Percentiles rank a stretch among this genome's conserved stretches.
These are phyloP conservation scores for Trichoplusia ni DNA, from an alignment of 1,140 invertebrate species.

Conservation along the genomic window DNA sequence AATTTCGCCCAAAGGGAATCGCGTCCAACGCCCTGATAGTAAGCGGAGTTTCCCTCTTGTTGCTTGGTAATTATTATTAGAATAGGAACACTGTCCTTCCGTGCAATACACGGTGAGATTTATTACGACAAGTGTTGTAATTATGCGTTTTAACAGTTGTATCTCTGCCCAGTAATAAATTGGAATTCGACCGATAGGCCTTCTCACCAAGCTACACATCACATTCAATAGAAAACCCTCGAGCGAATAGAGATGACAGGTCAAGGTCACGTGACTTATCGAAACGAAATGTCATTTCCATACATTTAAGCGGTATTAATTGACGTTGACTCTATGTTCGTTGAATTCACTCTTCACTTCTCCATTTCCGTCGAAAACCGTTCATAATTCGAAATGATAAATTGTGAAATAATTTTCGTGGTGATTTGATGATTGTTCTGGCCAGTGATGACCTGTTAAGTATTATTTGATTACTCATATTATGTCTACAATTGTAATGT, in stretches of 20 bases:
- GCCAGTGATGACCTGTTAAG: background rate
- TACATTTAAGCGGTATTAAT: too few relatives aligned
- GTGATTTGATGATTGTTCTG: background rate
- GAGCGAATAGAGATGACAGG: too few relatives aligned
- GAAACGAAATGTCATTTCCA: too few relatives aligned
- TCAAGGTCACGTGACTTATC: too few relatives aligned
- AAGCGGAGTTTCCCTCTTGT: constrained; percentile 12
- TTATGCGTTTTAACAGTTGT: constrained; percentile 8
- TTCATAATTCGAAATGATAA: too few relatives aligned
- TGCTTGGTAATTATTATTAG: constrained; percentile 25
- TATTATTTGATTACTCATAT: background rate
- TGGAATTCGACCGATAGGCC: background rate
- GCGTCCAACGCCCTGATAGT: background rate
- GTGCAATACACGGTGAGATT: constrained; percentile 14
- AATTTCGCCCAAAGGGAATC: constrained; percentile 22
- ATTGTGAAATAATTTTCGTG: too few relatives aligned
- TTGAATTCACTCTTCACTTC: background rate
- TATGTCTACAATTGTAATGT: background rate
- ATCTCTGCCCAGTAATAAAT: background rate
- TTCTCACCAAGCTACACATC: background rate
- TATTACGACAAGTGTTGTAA: constrained; percentile 13
- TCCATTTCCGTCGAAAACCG: too few relatives aligned
- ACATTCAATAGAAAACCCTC: too few relatives aligned
- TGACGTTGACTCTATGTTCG: background rate
- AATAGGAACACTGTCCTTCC: constrained; percentile 8